phyloP scores from a whole-genome alignment of 2,113 vertebrate species.

The Silurus glanis region DNA sequence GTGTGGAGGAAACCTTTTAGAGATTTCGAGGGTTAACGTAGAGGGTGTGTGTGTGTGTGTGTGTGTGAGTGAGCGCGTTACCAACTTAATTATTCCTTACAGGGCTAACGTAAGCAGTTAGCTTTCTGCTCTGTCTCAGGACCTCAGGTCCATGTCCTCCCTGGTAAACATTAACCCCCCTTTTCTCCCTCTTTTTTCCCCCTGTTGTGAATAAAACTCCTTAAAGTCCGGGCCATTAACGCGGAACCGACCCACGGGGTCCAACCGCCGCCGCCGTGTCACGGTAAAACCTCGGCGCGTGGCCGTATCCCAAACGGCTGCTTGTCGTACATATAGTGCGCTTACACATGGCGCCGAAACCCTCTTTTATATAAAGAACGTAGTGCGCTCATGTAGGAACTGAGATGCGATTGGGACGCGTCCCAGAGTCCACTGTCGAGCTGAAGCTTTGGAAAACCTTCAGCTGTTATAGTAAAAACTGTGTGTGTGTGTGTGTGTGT shows the following conservation, averaged over 20 bases:
- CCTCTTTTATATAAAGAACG: background rate
- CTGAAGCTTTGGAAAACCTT: background rate
- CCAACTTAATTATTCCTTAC: too few relatives aligned
- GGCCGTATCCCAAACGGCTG: slow-evolving; percentile 19
- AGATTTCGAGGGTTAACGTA: too few relatives aligned
- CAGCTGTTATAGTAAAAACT: background rate
- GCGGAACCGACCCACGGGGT: too few relatives aligned
- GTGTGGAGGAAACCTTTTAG: too few relatives aligned
- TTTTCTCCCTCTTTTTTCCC: background rate
- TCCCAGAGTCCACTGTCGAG: background rate
- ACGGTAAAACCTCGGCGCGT: background rate
- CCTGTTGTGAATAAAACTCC: background rate
- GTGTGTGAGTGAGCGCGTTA: too few relatives aligned
- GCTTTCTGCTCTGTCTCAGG: slow-evolving; percentile 50
- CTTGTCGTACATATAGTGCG: slow-evolving; percentile 2
- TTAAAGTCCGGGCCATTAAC: too few relatives aligned
- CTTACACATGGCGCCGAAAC: background rate
- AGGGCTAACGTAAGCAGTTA: slow-evolving; percentile 15
- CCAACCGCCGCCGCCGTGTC: background rate
- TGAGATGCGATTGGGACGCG: background rate
- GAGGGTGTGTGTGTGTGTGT: too few relatives aligned
- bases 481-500: background rate
- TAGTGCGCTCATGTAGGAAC: background rate
- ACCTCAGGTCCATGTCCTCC: background rate
- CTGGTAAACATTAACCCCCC: too few relatives aligned